Base-by-base conservation (phyloP, 2,888 invertebrate species). In the Zygothrica quintamaculata region DNA sequence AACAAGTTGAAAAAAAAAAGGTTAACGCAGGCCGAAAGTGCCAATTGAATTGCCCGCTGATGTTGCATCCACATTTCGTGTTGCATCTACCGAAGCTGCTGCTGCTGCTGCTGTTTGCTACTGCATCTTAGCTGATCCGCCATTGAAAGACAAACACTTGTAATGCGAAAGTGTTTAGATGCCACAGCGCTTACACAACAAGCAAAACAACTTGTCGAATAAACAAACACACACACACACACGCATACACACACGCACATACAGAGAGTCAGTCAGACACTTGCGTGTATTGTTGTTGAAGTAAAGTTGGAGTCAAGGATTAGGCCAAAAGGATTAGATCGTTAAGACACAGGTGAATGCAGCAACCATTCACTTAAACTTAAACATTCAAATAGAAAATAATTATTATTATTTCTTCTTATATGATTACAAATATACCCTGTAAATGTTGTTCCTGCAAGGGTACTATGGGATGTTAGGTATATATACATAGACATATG, bases 151-250 rank as follows among this genome's bases (percentile, higher is more conserved):
- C 79, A 80, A 80, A 86, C 80, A 80, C 84, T 77, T 79, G 86
- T 86, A 86, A 86, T 84, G 80, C 84, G 80, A 80, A 80, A 80
- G 80, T 80, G 74, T 60, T 55, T 67, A 61, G 70, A 66, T 74
- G 70, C 67, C 39, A 50, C 67, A 52, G 65, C 64, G 66, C 79
- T 81, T 85, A 82, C 75, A 78, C 78, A 79, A 79, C 60, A 60
- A 64, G 39, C 46, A 47, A 46, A 36, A 44, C 40, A 36, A 43
- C 50, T 46, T n/a, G n/a, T n/a, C n/a, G n/a, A n/a, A n/a, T n/a
- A n/a, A n/a, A n/a, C n/a, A n/a, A n/a, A n/a, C n/a, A n/a, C n/a
- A n/a, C n/a, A n/a, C n/a, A n/a, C 53, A 57, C 13, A 50, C 50
- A 37, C 7, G 9, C 7, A 29, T 31, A 46, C 44, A 48, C 34